A percentile compares a stretch with the other conserved stretches of the same genome.
phyloP scores from a whole-genome alignment of 2,888 invertebrate genomes.

The Caradrina kadenii region DNA sequence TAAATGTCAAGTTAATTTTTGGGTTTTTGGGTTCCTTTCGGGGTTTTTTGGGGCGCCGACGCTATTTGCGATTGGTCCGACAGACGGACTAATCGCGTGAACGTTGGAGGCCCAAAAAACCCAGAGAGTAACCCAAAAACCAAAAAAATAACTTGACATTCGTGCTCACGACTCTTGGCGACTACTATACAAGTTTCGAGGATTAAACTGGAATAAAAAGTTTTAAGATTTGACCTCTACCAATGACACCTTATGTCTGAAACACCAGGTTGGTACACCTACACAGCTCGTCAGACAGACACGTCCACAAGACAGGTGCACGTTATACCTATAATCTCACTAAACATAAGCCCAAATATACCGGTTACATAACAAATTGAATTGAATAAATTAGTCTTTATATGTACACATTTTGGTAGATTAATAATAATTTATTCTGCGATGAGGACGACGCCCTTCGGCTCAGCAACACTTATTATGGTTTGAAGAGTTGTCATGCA shows the following conservation, averaged over 20 bases:
- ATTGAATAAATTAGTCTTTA: slow-evolving; percentile 41
- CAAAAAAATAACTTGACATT: too few relatives aligned
- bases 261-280: slow-evolving; percentile 6
- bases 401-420: slow-evolving; percentile 19
- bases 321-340: slow-evolving; percentile 13
- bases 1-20: too few relatives aligned
- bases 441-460: slow-evolving; percentile 77
- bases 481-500: slow-evolving; percentile 71
- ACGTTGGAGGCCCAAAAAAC: too few relatives aligned
- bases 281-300: slow-evolving; percentile 14
- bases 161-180: too few relatives aligned
- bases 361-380: slow-evolving; percentile 10
- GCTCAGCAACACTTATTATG: slow-evolving; percentile 62
- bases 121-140: too few relatives aligned
- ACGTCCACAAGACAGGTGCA: slow-evolving; percentile 11
- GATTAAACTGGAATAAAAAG: slow-evolving; percentile 9
- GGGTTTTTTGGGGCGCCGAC: too few relatives aligned
- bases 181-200: too few relatives aligned
- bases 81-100: too few relatives aligned
- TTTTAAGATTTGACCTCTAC: slow-evolving; percentile 23
- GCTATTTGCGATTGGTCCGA: too few relatives aligned
- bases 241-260: slow-evolving; percentile 4
- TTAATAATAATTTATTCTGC: slow-evolving; percentile 55
- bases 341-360: slow-evolving; percentile 13
- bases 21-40: too few relatives aligned